These are phyloP conservation scores for Meteorus sp. DNA, from an alignment of 1,140 invertebrate genomes.

Conservation along the genomic window DNA sequence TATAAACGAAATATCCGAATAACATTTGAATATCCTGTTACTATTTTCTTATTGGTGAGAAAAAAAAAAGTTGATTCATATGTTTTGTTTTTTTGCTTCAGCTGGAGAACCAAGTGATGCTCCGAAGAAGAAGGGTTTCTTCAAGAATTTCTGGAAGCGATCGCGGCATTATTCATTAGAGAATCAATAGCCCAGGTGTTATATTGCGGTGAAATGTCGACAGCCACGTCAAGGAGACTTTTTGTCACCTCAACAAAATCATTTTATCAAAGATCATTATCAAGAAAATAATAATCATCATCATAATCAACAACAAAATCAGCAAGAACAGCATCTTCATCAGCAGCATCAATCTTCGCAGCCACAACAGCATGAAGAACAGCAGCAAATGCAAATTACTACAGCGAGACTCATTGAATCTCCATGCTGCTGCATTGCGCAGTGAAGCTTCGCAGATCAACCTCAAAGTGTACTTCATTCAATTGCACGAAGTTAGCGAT, in stretches of 20 bases:
- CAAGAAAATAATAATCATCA: slow-evolving; percentile 21
- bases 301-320: slow-evolving; percentile 43
- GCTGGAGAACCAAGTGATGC: slow-evolving; percentile 66
- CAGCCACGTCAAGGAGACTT: slow-evolving; percentile 29
- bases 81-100: slow-evolving; percentile 47
- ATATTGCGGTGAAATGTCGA: slow-evolving; percentile 54
- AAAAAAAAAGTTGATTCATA: slow-evolving; percentile 1
- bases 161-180: slow-evolving; percentile 81
- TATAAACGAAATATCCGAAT: background rate
- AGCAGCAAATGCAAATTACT: slow-evolving; percentile 30
- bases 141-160: slow-evolving; percentile 81
- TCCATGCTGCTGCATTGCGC: slow-evolving; percentile 57
- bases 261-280: slow-evolving; percentile 5
- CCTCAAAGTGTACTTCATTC: slow-evolving; percentile 2
- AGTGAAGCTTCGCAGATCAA: slow-evolving; percentile 33
- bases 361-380: slow-evolving; percentile 4
- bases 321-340: slow-evolving; percentile 36
- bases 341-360: slow-evolving; percentile 36
- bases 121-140: slow-evolving; percentile 81
- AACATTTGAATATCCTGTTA: background rate
- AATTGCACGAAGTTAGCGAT: background rate
- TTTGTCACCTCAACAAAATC: slow-evolving; percentile 14
- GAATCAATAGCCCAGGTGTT: slow-evolving; percentile 66
- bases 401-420: slow-evolving; percentile 44
- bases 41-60: background rate